A percentile compares a stretch with the other conserved stretches of the same genome.
phyloP scores from a whole-genome alignment of 2,888 invertebrate genomes.

The Mellilla xanthometata region DNA sequence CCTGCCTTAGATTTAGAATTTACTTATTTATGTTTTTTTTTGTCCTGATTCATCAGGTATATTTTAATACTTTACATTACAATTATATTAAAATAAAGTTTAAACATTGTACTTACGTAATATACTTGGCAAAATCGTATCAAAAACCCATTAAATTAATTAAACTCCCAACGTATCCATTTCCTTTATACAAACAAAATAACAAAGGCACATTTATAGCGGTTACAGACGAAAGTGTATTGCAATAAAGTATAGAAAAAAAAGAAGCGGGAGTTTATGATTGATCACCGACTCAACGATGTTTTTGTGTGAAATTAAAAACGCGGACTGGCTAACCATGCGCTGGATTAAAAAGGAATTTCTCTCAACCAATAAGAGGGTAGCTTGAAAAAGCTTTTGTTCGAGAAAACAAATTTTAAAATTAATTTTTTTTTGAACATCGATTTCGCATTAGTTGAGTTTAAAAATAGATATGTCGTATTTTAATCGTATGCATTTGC shows the following conservation, averaged over 20 bases:
- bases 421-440: conserved; percentile 67
- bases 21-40: no score
- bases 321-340: conserved; percentile 72
- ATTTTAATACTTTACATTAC: no score
- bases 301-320: conserved; percentile 81
- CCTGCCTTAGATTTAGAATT: no score
- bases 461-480: conserved; percentile 48
- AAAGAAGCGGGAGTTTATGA: conserved; percentile 73
- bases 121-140: conserved; percentile 35
- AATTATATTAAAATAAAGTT: no score
- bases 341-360: conserved; percentile 78
- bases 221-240: conserved; percentile 77
- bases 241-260: conserved; percentile 75
- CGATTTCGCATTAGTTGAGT: conserved; percentile 57
- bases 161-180: conserved; percentile 72
- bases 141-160: conserved; percentile 68
- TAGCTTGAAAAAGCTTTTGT: conserved; percentile 48
- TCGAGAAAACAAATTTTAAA: conserved; percentile 59
- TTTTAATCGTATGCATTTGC: conserved; percentile 3
- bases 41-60: no score
- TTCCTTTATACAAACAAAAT: conserved; percentile 75
- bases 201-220: conserved; percentile 71
- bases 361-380: conserved; percentile 61
- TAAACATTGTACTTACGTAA: no score
- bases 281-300: conserved; percentile 76